Conservation (phyloP, 2,797 vertebrate species). For the Hippocampus kuda region DNA sequence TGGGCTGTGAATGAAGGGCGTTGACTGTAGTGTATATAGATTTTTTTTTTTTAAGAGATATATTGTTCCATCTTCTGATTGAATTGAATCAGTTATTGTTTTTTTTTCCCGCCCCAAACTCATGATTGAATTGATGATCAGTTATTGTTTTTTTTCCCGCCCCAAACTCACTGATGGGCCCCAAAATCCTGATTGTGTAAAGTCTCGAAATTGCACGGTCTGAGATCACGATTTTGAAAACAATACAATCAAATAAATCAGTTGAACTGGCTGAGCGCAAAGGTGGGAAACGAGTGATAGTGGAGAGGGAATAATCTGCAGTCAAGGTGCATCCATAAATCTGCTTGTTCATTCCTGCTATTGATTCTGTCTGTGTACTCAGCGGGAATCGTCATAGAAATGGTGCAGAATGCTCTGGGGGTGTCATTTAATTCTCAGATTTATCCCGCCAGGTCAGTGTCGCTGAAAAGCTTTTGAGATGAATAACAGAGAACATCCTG, state of each 20-base stretch:
- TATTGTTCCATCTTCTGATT: too few species aligned
- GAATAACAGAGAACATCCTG: not conserved
- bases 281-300: conserved; percentile 12
- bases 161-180: too few species aligned
- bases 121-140: too few species aligned
- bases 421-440: conserved; percentile 27
- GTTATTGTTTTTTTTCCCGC: too few species aligned
- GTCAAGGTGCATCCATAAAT: conserved; percentile 36
- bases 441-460: conserved; percentile 4
- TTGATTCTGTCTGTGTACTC: conserved; percentile 36
- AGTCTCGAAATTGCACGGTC: too few species aligned
- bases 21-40: too few species aligned
- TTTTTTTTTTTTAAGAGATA: too few species aligned
- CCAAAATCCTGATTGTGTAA: too few species aligned
- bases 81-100: too few species aligned
- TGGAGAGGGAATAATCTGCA: conserved; percentile 15
- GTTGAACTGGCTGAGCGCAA: conserved; percentile 37
- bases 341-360: conserved; percentile 33
- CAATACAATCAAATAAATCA: conserved; percentile 31
- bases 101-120: too few species aligned
- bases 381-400: conserved; percentile 27
- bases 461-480: conserved; percentile 14
- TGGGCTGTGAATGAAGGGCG: too few species aligned
- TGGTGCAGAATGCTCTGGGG: conserved; percentile 12
- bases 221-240: too few species aligned